These are phyloP conservation scores for Stenurella melanura DNA, from an alignment of 2,888 invertebrate genomes.

Conservation along the genomic window DNA sequence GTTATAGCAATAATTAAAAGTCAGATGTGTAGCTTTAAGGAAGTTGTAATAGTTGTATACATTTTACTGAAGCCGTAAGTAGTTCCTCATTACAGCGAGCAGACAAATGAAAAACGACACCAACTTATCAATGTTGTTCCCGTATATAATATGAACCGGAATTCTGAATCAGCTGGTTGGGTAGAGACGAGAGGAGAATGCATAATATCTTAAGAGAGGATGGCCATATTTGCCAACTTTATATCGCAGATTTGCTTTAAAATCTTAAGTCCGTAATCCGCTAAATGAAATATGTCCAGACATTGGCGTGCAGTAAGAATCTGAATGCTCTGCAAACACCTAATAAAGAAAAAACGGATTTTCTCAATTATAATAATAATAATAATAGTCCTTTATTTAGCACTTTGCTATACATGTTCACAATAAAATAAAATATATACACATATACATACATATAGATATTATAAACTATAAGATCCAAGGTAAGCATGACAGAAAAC, in stretches of 20 bases:
- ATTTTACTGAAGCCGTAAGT: constrained; percentile 12
- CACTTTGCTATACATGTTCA: no score
- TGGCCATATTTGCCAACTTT: constrained; percentile 16
- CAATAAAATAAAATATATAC: no score
- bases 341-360: not conserved
- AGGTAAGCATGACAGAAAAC: no score
- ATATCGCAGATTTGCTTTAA: constrained; percentile 20
- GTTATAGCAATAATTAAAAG: constrained; percentile 5
- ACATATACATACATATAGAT: no score
- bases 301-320: constrained; percentile 8
- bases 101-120: constrained; percentile 24
- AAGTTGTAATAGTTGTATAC: constrained; percentile 8
- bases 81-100: constrained; percentile 5
- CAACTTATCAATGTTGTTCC: constrained; percentile 10
- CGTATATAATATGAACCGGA: constrained; percentile 20
- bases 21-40: constrained; percentile 18
- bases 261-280: constrained; percentile 13
- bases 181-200: constrained; percentile 15
- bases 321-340: no score
- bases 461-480: no score
- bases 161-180: constrained; percentile 24
- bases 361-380: not conserved
- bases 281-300: constrained; percentile 11
- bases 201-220: constrained; percentile 6
- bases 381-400: no score